phyloP scores from a whole-genome alignment of 30 jellyfish, hydroid and myxozoan genomes.

The Aurelia aurita complex sp. Pacific region DNA sequence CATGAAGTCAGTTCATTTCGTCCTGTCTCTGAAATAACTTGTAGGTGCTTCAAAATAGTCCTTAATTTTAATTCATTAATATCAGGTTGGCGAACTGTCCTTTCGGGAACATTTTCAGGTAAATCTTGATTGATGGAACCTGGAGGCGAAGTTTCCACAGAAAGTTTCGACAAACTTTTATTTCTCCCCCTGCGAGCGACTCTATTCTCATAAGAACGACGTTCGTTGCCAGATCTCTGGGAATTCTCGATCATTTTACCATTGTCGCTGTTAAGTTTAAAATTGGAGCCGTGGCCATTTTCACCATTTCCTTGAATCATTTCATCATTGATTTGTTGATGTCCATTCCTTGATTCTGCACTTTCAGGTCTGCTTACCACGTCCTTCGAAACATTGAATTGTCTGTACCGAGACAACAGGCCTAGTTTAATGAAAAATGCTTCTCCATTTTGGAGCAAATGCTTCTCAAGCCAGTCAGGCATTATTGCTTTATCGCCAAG shows the following conservation, averaged over 20 bases:
- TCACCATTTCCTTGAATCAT: background rate
- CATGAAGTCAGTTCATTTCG: slow-evolving; percentile 9
- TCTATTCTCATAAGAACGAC: background rate
- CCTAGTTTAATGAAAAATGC: slow-evolving; percentile 22
- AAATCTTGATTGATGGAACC: background rate
- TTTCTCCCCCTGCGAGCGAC: background rate
- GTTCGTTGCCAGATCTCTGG: background rate
- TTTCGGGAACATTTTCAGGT: too few species aligned
- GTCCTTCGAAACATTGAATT: background rate
- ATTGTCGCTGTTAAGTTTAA: background rate
- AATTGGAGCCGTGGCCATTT: background rate
- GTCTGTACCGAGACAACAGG: slow-evolving; percentile 18
- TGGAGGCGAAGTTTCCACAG: background rate
- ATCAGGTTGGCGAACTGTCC: background rate
- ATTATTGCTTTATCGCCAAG: slow-evolving; percentile 44
- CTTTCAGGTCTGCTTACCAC: background rate
- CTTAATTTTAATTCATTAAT: background rate
- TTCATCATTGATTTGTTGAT: background rate
- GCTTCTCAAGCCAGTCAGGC: slow-evolving; percentile 50
- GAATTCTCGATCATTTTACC: background rate
- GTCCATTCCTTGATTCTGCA: background rate
- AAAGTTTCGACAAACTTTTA: background rate
- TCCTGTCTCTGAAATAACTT: slow-evolving; percentile 10
- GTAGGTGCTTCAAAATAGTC: slow-evolving; percentile 16
- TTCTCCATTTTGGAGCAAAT: slow-evolving; percentile 39